Evolutionary conservation across 2,797 vertebrate genomes (phyloP).

Genomic region (Melanotaenia boesemani): DNA sequence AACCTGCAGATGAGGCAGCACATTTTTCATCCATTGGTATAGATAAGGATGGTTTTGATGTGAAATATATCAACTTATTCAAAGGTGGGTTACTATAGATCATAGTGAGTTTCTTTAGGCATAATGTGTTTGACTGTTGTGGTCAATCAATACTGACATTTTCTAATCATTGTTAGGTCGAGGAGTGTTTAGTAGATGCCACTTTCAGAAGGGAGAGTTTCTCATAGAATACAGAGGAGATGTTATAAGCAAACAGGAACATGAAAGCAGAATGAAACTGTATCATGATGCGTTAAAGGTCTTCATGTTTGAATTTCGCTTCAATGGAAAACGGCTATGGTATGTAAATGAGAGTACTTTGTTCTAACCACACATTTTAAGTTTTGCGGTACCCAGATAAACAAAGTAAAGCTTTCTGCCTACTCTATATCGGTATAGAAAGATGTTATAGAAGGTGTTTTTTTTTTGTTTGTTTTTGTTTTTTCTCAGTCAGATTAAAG

Average conservation of each 20-base stretch:
- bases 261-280: conserved; percentile 4
- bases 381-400: not conserved
- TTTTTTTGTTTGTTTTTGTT: not conserved
- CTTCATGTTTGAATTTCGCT: conserved; percentile 7
- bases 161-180: not conserved
- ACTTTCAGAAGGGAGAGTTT: conserved; percentile 10
- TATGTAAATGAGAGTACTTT: not conserved
- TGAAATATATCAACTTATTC: too few relatives aligned
- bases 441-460: not conserved
- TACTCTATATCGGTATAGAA: not conserved
- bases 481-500: not conserved
- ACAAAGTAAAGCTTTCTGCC: not conserved
- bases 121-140: not conserved
- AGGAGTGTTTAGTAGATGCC: conserved; percentile 3
- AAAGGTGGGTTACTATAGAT: too few relatives aligned
- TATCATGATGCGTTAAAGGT: conserved; percentile 15
- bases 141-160: not conserved
- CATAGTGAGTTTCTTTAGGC: too few relatives aligned
- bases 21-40: too few relatives aligned
- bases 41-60: too few relatives aligned
- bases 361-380: not conserved
- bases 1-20: too few relatives aligned
- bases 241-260: not conserved
- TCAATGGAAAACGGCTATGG: conserved; percentile 11
- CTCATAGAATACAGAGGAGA: conserved; percentile 13